Conservation (phyloP, 1,140 invertebrate genomes). For the Bombus ignitus region DNA sequence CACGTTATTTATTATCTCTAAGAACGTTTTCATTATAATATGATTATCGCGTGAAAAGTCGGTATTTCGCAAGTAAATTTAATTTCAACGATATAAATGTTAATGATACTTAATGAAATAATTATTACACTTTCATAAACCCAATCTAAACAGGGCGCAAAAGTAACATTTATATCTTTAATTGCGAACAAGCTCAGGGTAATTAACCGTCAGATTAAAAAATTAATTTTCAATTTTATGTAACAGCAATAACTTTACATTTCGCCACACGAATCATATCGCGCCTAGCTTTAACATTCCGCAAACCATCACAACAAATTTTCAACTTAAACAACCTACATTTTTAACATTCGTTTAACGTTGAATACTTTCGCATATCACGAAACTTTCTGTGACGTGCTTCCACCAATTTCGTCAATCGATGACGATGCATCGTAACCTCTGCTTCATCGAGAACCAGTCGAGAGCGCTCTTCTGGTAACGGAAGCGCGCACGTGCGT, state of each 20-base stretch:
- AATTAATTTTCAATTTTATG: too few species aligned
- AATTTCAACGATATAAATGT: background rate
- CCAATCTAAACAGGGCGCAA: background rate
- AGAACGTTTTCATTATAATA: background rate
- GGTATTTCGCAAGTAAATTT: too few species aligned
- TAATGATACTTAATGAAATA: background rate
- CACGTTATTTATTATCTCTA: background rate
- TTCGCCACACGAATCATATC: too few species aligned
- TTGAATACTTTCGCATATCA: too few species aligned
- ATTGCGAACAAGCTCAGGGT: background rate
- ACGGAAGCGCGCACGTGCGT: conserved; percentile 68
- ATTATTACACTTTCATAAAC: background rate
- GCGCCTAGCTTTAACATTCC: too few species aligned
- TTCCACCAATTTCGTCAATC: conserved; percentile 15
- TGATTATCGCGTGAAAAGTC: background rate
- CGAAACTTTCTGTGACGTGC: background rate
- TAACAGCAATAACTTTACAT: too few species aligned
- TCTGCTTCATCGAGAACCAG: background rate
- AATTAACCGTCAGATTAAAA: background rate
- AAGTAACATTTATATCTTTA: background rate
- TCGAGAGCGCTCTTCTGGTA: conserved; percentile 71
- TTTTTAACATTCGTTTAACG: background rate
- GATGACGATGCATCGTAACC: conserved; percentile 6
- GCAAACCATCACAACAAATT: too few species aligned
- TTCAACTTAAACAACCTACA: too few species aligned